Conservation (phyloP, 2,113 vertebrate genomes). For the Aphyosemion australe region DNA sequence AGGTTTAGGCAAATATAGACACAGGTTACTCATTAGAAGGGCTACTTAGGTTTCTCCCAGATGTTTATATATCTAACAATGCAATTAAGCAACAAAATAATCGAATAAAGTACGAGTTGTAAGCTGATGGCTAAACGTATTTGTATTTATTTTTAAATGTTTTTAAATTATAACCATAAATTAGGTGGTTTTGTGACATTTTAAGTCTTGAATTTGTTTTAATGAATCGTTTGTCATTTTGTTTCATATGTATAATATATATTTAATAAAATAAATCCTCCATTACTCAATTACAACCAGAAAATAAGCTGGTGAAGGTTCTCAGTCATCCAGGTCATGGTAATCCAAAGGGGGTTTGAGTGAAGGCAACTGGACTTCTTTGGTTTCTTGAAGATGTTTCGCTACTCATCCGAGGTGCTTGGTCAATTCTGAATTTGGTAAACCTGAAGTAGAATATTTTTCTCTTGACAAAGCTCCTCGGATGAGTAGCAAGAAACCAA, state of each 20-base stretch:
- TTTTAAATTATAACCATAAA: background rate
- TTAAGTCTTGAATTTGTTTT: background rate
- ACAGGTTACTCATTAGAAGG: conserved; percentile 80
- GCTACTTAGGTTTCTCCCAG: conserved; percentile 32
- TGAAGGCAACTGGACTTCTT: too few relatives aligned
- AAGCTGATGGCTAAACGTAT: background rate
- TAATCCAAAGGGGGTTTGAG: too few relatives aligned
- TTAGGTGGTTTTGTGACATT: background rate
- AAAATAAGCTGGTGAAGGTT: background rate
- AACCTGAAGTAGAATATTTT: too few relatives aligned
- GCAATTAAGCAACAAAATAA: background rate
- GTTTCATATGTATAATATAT: background rate
- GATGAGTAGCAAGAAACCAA: too few relatives aligned
- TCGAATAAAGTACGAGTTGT: background rate
- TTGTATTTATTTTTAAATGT: too few relatives aligned
- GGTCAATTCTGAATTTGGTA: too few relatives aligned
- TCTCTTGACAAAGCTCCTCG: too few relatives aligned
- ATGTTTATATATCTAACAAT: conserved; percentile 3
- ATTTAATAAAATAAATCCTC: too few relatives aligned
- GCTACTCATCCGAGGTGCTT: too few relatives aligned
- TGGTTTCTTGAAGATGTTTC: too few relatives aligned
- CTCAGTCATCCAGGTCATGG: too few relatives aligned
- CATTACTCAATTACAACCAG: background rate
- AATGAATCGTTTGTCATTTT: background rate
- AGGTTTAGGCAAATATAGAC: conserved; percentile 82